Evolutionary conservation across 2,113 vertebrate species (phyloP), one percentile per base, ranked within the genome.

Genomic region (Harpagus bidentatus): DNA sequence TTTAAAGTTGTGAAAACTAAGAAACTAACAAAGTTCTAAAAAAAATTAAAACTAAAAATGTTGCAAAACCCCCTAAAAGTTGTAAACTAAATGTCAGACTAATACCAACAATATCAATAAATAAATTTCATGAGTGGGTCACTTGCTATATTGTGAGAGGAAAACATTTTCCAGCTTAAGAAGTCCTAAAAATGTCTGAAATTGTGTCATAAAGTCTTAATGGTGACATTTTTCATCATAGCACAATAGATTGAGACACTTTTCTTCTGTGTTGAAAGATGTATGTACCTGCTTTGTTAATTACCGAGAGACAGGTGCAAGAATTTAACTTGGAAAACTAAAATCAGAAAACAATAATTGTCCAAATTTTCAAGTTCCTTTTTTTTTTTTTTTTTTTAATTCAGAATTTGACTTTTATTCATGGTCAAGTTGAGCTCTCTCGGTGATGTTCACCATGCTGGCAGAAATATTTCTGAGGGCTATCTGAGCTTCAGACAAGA

Each of bases 1-100:
- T 81, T 25, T 34, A 7, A 79, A 76, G 15, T 6, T 71, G 4
- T 7, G 36, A 74, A 52, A 84, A 23, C 6, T 26, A 13, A 22
- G 50, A 58, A 36, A 5, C 3, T 13, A 25, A 72, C 50, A 36
- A 34, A 6, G 8, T 11, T 67, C 14, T 5, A 38, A 67, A 83
- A 38, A 19, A 28, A 10, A 18, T 7, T 7, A 34, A 48, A 38
- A 8, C 11, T 28, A n/a, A 29, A 38, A 34, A 38, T 13, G 6
- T 16, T 53, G 10, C 9, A 70, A 62, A 25, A 14, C 9, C 0
- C 0, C 3, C 13, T 43, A 18, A 43, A 58, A 28, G 1, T 34
- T 79, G 8, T 45, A 42, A 88, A 69, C 28, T 36, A 55, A 58
- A 69, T 47, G 16, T 11, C 11, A 10, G 22, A 47, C 17, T 69